These are phyloP conservation scores for Epinephelus malabaricus DNA, from an alignment of 2,797 vertebrate species.

Conservation along the genomic window DNA sequence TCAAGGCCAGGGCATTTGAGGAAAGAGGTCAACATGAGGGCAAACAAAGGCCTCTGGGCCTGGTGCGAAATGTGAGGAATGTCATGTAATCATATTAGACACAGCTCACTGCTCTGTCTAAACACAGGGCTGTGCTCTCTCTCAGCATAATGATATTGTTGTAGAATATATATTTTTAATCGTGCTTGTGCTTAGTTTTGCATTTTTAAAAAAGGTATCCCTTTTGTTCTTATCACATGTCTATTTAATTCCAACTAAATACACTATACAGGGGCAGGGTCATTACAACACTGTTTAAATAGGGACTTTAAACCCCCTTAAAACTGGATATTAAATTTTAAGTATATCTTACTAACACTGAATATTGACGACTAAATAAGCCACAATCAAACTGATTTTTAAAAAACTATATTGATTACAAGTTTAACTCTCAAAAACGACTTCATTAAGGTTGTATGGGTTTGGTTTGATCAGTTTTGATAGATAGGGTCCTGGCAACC, in stretches of 20 bases:
- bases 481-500: too few relatives aligned
- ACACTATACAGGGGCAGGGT: neutral
- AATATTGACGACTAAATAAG: neutral
- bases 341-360: neutral
- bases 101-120: constrained; percentile 71
- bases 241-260: constrained; percentile 1
- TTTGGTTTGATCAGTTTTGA: too few relatives aligned
- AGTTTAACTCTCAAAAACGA: too few relatives aligned
- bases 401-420: neutral
- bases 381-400: neutral
- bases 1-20: constrained; percentile 68
- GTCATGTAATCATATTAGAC: constrained; percentile 83
- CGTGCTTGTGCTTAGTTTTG: neutral
- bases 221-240: neutral
- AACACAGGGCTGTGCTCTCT: constrained; percentile 60
- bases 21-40: constrained; percentile 75
- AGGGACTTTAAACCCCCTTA: neutral
- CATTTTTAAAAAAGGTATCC: neutral
- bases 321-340: neutral
- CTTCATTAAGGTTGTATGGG: too few relatives aligned
- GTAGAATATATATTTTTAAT: constrained; percentile 19
- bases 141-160: constrained; percentile 51
- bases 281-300: neutral
- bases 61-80: constrained; percentile 72
- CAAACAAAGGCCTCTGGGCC: constrained; percentile 68